Evolutionary conservation across 2,888 invertebrate species (phyloP), one percentile per base, ranked within the genome.

Genomic region (Neoascia interrupta): DNA sequence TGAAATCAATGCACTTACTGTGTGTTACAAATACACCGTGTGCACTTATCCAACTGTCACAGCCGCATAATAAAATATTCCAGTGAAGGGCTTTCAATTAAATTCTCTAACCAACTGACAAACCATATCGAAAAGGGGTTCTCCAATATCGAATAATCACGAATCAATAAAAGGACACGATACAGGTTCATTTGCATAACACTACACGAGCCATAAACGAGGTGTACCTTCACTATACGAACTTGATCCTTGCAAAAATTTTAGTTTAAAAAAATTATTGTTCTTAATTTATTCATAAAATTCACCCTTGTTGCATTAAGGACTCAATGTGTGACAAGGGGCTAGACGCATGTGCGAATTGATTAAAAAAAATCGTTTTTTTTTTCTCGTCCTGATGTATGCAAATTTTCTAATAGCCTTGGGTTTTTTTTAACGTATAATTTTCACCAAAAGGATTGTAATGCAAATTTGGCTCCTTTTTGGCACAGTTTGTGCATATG

Each of bases 31-130:
- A 41, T 13, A 61, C 37, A 23, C 34, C 21, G 31, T 26, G 34
- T 23, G 21, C 73, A 60, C 66, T 79, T 64, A 39, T 54, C 26
- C 60, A 45, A 72, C 72, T 79, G 58, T 58, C 47, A 54, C 23
- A 45, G 41, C 26, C 4, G 8, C 31, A 53, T 43, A n/a, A n/a
- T n/a, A n/a, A n/a, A n/a, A n/a, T n/a, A n/a, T n/a, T n/a, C 43
- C 31, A 13, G 16, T 51, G 47, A 76, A 70, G 61, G 69, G 47
- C 60, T 73, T 61, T 68, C 66, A 73, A 73, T 79, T 79, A 73
- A 79, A 79, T 61, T 73, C 54, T 79, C 61, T 61, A 79, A 68
- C 73, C 79, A 79, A 79, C 79, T 79, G 79, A 79, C 79, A 79
- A 79, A 79, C 79, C 79, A 73, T 68, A 73, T 54, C 79, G 49